phyloP scores from a whole-genome alignment of 1,140 invertebrate genomes.

The Aricia agestis region DNA sequence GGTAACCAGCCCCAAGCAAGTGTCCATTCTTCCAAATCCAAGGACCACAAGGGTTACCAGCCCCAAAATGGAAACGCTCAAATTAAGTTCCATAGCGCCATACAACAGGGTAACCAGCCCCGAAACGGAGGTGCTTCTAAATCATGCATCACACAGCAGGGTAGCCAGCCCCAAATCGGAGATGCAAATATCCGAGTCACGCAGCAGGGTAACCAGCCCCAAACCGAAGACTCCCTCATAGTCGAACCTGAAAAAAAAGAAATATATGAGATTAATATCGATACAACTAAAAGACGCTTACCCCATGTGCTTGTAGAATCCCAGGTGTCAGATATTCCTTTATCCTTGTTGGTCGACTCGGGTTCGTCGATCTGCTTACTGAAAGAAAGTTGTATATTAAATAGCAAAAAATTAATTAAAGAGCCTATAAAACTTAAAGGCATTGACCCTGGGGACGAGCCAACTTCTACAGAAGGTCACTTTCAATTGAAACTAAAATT shows the following conservation, averaged over 20 bases:
- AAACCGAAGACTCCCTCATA: slow-evolving; percentile 11
- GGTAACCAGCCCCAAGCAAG: too few species aligned
- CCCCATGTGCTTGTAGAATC: slow-evolving; percentile 23
- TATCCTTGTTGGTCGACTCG: slow-evolving; percentile 24
- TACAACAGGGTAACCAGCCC: slow-evolving; percentile 22
- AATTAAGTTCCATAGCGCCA: not conserved
- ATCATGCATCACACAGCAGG: slow-evolving; percentile 11
- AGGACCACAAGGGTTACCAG: slow-evolving; percentile 22
- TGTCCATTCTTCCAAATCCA: too few species aligned
- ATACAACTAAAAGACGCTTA: slow-evolving; percentile 22
- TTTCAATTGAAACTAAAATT: slow-evolving; percentile 20
- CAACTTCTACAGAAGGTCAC: slow-evolving; percentile 18
- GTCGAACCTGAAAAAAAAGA: not conserved
- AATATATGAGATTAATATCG: slow-evolving; percentile 26
- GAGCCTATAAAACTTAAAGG: slow-evolving; percentile 24
- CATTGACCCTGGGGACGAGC: slow-evolving; percentile 21
- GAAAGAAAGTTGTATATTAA: slow-evolving; percentile 14
- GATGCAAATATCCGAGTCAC: not conserved
- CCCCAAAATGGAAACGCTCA: slow-evolving; percentile 3
- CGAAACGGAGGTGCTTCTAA: not conserved
- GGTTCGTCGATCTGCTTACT: slow-evolving; percentile 22
- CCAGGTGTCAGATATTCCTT: slow-evolving; percentile 18
- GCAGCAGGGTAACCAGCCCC: slow-evolving; percentile 26
- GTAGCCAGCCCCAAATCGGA: slow-evolving; percentile 24
- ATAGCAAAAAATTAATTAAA: slow-evolving; percentile 17